Evolutionary conservation across 2,113 vertebrate genomes (phyloP).

Genomic region (Heterotis niloticus): DNA sequence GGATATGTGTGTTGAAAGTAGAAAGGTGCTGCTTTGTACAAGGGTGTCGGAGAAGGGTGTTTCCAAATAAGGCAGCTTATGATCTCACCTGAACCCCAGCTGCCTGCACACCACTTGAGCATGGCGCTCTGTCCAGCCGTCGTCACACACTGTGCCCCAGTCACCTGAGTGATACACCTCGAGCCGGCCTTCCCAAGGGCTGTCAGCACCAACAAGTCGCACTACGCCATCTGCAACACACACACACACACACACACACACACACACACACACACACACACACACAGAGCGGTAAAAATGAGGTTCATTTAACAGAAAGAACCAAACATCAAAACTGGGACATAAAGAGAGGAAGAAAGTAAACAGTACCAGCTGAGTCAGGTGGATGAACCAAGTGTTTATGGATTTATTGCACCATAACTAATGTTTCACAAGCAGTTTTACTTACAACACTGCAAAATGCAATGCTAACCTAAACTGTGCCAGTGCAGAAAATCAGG

Average conservation of each 20-base stretch:
- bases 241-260: constrained; percentile 15
- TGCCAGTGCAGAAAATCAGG: too few species aligned
- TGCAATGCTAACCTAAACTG: too few species aligned
- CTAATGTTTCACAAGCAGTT: not conserved
- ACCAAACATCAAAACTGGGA: too few species aligned
- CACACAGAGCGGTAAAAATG: constrained; percentile 1
- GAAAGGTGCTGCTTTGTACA: too few species aligned
- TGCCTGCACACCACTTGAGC: constrained; percentile 65
- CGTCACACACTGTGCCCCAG: constrained; percentile 68
- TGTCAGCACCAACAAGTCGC: constrained; percentile 54
- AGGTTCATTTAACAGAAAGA: too few species aligned
- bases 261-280: constrained; percentile 16
- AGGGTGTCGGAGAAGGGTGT: not conserved
- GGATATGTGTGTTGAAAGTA: not conserved
- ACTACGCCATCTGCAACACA: constrained; percentile 55
- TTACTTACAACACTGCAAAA: too few species aligned
- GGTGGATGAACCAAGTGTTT: too few species aligned
- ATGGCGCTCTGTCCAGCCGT: constrained; percentile 55
- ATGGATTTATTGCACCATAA: too few species aligned
- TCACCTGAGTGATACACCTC: constrained; percentile 57
- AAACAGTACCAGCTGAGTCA: too few species aligned
- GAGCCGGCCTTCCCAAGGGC: constrained; percentile 54
- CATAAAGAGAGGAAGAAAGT: too few species aligned
- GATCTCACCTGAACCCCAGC: constrained; percentile 60
- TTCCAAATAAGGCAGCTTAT: not conserved